Percentiles rank a stretch among this genome's conserved stretches.
phyloP scores from a whole-genome alignment of 2,888 invertebrate species.

The Monochamus alternatus region DNA sequence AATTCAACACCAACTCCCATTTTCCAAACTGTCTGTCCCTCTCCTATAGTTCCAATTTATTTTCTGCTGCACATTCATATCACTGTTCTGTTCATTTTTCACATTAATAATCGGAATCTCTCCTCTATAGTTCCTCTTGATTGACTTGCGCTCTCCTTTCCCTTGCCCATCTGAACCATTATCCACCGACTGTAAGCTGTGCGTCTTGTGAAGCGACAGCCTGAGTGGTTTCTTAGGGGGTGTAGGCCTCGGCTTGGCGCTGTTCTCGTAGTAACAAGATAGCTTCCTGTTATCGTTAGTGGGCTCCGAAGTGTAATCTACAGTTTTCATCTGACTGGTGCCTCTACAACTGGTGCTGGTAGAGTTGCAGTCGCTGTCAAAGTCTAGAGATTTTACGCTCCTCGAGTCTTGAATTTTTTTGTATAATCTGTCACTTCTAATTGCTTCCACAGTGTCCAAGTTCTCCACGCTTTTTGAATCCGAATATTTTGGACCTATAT shows the following conservation, averaged over 20 bases:
- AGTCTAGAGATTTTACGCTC: slow-evolving; percentile 83
- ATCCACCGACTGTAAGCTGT: slow-evolving; percentile 84
- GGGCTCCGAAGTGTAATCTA: slow-evolving; percentile 77
- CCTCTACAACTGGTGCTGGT: slow-evolving; percentile 45
- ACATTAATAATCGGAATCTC: slow-evolving; percentile 65
- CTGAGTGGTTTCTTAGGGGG: slow-evolving; percentile 91
- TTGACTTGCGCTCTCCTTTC: slow-evolving; percentile 71
- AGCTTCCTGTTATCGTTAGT: slow-evolving; percentile 72
- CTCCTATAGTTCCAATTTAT: slow-evolving; percentile 55
- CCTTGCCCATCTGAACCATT: slow-evolving; percentile 60
- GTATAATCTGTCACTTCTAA: slow-evolving; percentile 56
- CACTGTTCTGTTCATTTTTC: slow-evolving; percentile 48
- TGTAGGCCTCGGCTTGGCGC: slow-evolving; percentile 78
- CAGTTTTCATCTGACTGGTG: slow-evolving; percentile 57
- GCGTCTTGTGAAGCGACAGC: slow-evolving; percentile 86
- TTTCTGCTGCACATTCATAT: slow-evolving; percentile 41
- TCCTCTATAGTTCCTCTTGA: slow-evolving; percentile 76
- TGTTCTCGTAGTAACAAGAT: slow-evolving; percentile 69
- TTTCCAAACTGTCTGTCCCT: slow-evolving; percentile 60
- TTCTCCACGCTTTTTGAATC: slow-evolving; percentile 70
- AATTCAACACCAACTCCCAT: slow-evolving; percentile 65
- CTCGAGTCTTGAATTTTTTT: slow-evolving; percentile 71
- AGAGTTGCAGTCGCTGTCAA: slow-evolving; percentile 79
- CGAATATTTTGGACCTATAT: slow-evolving; percentile 63
- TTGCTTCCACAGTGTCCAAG: slow-evolving; percentile 69